phyloP scores from a whole-genome alignment of 1,140 invertebrate species.

The Lepidurus apus region DNA sequence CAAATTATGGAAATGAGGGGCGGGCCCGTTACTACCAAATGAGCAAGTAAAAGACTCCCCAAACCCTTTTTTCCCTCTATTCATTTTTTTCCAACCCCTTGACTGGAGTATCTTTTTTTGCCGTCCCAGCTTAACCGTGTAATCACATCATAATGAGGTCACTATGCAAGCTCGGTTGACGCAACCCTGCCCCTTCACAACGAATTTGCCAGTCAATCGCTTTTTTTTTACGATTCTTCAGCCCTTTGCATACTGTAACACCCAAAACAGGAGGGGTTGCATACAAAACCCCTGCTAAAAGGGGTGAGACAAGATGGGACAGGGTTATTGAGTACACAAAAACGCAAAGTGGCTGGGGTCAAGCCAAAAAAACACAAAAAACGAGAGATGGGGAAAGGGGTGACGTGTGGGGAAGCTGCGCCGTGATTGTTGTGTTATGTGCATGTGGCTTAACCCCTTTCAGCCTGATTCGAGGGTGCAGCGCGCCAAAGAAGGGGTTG shows the following conservation, averaged over 20 bases:
- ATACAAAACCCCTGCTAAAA: neutral
- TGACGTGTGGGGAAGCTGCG: conserved; percentile 1
- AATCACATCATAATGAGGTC: conserved; percentile 22
- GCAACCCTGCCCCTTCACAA: neutral
- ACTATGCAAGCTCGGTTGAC: neutral
- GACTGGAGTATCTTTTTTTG: neutral
- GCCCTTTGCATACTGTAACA: neutral
- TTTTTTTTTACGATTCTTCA: neutral
- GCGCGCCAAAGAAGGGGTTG: conserved; percentile 5
- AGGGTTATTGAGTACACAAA: conserved; percentile 8
- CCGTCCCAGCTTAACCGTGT: neutral
- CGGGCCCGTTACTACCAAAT: neutral
- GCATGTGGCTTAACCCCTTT: conserved; percentile 21
- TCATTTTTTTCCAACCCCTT: conserved; percentile 10
- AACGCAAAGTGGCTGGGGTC: neutral
- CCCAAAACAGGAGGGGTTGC: conserved; percentile 1
- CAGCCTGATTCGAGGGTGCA: neutral
- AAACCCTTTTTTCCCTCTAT: neutral
- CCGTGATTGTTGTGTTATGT: neutral
- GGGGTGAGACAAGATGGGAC: conserved; percentile 8
- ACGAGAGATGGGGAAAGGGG: conserved; percentile 8
- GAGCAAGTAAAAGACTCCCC: conserved; percentile 8
- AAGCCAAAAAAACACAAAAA: conserved; percentile 21
- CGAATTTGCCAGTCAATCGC: conserved; percentile 18
- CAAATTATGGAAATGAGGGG: conserved; percentile 10